Evolutionary conservation across 1,140 invertebrate genomes (phyloP).

Genomic region (Drosophila pseudoobscura): DNA sequence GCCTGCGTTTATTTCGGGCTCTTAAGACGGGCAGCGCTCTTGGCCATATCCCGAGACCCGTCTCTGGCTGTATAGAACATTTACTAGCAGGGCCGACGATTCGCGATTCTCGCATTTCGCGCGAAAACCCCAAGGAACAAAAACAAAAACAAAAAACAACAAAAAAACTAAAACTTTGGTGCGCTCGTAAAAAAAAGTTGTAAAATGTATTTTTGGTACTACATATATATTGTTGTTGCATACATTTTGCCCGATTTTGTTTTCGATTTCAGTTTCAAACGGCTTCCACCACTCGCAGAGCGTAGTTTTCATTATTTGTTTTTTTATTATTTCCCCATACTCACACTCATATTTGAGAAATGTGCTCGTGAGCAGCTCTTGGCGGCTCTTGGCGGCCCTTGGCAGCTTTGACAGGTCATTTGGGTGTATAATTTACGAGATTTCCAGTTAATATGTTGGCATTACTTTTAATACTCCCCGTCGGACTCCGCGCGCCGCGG

Average conservation of each 20-base stretch:
- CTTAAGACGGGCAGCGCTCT: slow-evolving; percentile 60
- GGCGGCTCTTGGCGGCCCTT: slow-evolving; percentile 15
- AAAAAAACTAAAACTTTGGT: slow-evolving; percentile 47
- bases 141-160: slow-evolving; percentile 12
- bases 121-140: slow-evolving; percentile 44
- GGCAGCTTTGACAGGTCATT: slow-evolving; percentile 68
- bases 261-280: slow-evolving; percentile 79
- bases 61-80: slow-evolving; percentile 32
- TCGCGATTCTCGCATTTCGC: slow-evolving; percentile 18
- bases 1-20: slow-evolving; percentile 63
- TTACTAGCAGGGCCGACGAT: slow-evolving; percentile 29
- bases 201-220: slow-evolving; percentile 71
- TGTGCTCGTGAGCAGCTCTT: slow-evolving; percentile 10
- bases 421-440: slow-evolving; percentile 67
- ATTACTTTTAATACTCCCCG: slow-evolving; percentile 66
- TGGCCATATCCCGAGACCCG: slow-evolving; percentile 13
- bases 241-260: slow-evolving; percentile 53
- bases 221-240: slow-evolving; percentile 12
- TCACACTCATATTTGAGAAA: slow-evolving; percentile 59
- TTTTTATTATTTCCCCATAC: slow-evolving; percentile 27
- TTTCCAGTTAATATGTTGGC: slow-evolving; percentile 78
- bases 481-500: slow-evolving; percentile 9
- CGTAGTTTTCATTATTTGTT: slow-evolving; percentile 58
- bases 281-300: slow-evolving; percentile 53
- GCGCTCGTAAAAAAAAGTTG: slow-evolving; percentile 77